Evolutionary conservation across 2,888 invertebrate species (phyloP), one percentile per base, ranked within the genome.

Genomic region (Parnassius orleans): DNA sequence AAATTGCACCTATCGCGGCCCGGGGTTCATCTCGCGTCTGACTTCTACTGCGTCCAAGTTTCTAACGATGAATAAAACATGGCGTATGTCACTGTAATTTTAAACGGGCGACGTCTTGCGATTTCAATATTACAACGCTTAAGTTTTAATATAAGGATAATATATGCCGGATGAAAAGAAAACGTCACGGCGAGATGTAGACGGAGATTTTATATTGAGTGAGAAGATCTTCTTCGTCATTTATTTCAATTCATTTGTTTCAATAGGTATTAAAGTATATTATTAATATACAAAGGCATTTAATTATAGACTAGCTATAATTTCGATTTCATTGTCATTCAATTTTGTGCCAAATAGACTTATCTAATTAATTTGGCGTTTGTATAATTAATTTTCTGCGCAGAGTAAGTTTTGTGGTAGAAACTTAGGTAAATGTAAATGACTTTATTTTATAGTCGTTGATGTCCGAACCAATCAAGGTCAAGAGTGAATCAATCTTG

Each of bases 61-160:
- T 75, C 73, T 71, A 71, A 68, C 78, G 69, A 81, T 87, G 87
- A 87, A 87, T 87, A 83, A 87, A 79, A 81, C 83, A 87, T 86
- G 48, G 69, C 72, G 65, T 50, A 76, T 78, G 83, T 81, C 86
- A 86, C 81, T 84, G 81, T 83, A 81, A 84, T 84, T 82, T 85
- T 81, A 84, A 84, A 76, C 79, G 78, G 83, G 75, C 77, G 73
- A 77, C 83, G 80, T 81, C 84, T 84, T 79, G 72, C 71, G 74
- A 76, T 82, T 84, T 81, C 80, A 80, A 78, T 78, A 76, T 66
- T 15, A 56, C 59, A 56, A 57, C 63, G 64, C 61, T 66, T 63
- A 65, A 65, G 63, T 66, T 66, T 66, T 66, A 65, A 66, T 66
- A 66, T 66, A 63, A 55, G 64, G 63, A 66, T 63, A 65, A 66